Conservation (phyloP, 2,888 invertebrate species). For the Ormyrus pomaceus region DNA sequence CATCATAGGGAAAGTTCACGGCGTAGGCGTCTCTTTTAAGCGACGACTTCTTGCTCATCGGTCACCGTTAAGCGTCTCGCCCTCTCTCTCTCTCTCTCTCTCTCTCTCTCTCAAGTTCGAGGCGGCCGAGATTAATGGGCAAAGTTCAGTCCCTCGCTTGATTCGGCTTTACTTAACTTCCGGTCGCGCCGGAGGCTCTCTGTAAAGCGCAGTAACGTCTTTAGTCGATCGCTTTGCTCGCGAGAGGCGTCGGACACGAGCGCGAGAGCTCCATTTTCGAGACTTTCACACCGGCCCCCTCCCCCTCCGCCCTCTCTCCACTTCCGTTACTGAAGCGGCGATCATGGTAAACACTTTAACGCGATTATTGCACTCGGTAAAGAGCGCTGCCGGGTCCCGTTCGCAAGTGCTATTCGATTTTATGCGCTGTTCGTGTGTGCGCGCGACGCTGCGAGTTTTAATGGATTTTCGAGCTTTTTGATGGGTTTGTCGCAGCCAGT, state of each 20-base stretch:
- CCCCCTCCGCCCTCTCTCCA: no score
- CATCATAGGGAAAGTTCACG: conserved; percentile 38
- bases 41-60: conserved; percentile 33
- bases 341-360: conserved; percentile 45
- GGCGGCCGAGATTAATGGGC: conserved; percentile 53
- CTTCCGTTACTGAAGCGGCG: background rate
- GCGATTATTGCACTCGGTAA: conserved; percentile 15
- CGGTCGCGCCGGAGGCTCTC: background rate
- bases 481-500: no score
- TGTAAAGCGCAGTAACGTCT: conserved; percentile 20
- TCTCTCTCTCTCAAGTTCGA: conserved; percentile 25
- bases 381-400: no score
- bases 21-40: background rate
- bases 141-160: conserved; percentile 43
- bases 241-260: background rate
- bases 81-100: background rate
- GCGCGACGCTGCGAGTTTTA: background rate
- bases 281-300: background rate
- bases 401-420: no score
- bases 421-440: no score
- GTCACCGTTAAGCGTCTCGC: conserved; percentile 34
- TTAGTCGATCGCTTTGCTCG: conserved; percentile 22
- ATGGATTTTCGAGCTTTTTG: conserved; percentile 7
- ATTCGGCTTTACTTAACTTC: conserved; percentile 52
- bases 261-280: background rate